A percentile compares a stretch with the other conserved stretches of the same genome.
phyloP scores from a whole-genome alignment of 2,113 vertebrate genomes.

The Tragelaphus buxtoni region DNA sequence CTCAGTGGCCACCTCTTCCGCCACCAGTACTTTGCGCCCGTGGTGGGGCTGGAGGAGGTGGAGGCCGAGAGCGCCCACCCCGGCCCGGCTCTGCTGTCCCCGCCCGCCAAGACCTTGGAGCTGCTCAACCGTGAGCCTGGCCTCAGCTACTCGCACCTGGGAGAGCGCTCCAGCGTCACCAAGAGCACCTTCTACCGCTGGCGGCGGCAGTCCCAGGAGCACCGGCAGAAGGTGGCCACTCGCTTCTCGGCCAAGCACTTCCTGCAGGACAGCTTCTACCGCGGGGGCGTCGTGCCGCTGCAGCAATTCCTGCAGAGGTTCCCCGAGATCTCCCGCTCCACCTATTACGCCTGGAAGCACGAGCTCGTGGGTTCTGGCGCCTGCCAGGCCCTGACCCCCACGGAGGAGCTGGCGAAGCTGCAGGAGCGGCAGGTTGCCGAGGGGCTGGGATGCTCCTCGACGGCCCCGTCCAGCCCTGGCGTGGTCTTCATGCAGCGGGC shows the following conservation, averaged over 20 bases:
- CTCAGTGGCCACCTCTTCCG: conserved; percentile 87
- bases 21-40: conserved; percentile 90
- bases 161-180: conserved; percentile 90
- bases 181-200: conserved; percentile 97
- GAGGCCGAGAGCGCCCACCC: conserved; percentile 58
- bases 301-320: conserved; percentile 93
- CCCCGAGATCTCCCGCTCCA: conserved; percentile 94
- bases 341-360: conserved; percentile 97
- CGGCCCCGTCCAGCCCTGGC: conserved; percentile 47
- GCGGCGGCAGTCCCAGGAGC: conserved; percentile 92
- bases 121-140: conserved; percentile 82
- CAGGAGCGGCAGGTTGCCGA: not conserved
- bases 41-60: conserved; percentile 85
- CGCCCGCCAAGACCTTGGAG: conserved; percentile 81
- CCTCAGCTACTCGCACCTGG: conserved; percentile 88
- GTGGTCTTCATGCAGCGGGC: conserved; percentile 91
- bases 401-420: not conserved
- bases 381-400: not conserved
- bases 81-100: conserved; percentile 37
- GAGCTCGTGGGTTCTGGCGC: conserved; percentile 83
- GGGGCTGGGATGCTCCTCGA: conserved; percentile 4
- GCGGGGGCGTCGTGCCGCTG: conserved; percentile 89
- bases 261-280: conserved; percentile 89
- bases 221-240: conserved; percentile 88
- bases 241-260: conserved; percentile 95